Evolutionary conservation across 2,888 invertebrate species (phyloP).

Genomic region (Caenorhabditis sp.): DNA sequence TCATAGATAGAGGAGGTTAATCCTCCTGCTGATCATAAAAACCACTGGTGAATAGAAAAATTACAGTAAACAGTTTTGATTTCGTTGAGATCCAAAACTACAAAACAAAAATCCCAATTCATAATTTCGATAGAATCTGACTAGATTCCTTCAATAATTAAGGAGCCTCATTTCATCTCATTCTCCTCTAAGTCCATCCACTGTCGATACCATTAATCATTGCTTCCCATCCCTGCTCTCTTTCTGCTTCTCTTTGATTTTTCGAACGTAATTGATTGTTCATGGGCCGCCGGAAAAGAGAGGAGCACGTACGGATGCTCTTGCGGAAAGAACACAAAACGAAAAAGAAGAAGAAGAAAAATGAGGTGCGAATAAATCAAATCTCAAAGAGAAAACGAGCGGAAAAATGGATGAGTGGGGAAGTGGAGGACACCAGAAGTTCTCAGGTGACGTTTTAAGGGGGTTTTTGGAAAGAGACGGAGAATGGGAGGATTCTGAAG

Average conservation of each 20-base stretch:
- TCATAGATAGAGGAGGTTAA: no score
- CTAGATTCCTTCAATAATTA: no score
- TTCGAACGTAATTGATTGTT: conserved; percentile 40
- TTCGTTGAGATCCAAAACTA: neutral
- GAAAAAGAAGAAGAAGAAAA: conserved; percentile 12
- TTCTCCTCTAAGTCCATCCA: neutral
- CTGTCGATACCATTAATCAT: conserved; percentile 17
- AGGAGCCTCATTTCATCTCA: no score
- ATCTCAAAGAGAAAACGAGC: conserved; percentile 10
- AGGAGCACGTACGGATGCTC: conserved; percentile 16
- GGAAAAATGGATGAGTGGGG: neutral
- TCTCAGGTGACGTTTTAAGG: neutral
- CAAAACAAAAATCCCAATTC: no score
- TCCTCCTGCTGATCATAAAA: conserved; percentile 18
- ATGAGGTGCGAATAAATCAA: conserved; percentile 33
- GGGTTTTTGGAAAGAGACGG: neutral
- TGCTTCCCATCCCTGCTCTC: neutral
- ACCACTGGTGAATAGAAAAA: neutral
- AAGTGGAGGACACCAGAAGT: conserved; percentile 13
- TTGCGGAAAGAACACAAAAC: conserved; percentile 6
- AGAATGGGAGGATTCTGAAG: no score
- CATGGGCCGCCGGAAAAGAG: conserved; percentile 2
- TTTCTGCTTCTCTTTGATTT: neutral
- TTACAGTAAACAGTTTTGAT: neutral
- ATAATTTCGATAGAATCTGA: neutral